Conservation (phyloP, 2,797 vertebrate species). For the Meriones psammophilus region DNA sequence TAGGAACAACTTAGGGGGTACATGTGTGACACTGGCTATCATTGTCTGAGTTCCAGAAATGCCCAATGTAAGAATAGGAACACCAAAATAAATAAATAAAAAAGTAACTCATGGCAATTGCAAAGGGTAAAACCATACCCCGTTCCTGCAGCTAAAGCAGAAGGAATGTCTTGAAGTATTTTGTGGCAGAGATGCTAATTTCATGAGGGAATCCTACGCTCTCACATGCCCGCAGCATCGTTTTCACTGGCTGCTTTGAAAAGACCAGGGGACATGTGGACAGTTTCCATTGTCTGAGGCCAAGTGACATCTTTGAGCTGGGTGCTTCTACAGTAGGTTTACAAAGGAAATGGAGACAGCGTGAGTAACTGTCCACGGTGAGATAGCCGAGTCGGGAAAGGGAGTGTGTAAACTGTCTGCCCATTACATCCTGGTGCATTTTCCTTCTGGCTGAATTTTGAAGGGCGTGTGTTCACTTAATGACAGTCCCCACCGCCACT, state of each 20-base stretch:
- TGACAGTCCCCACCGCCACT: no score
- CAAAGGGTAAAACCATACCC: neutral
- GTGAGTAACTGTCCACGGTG: neutral
- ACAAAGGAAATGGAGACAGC: slow-evolving; percentile 22
- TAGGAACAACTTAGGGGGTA: neutral
- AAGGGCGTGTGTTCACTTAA: neutral
- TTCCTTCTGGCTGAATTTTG: neutral
- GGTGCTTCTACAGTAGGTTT: slow-evolving; percentile 39
- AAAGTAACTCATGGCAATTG: neutral
- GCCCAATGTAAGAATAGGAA: neutral
- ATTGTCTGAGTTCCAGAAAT: neutral
- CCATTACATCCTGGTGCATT: no score
- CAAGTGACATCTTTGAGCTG: neutral
- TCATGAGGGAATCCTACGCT: neutral
- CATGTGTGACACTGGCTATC: neutral
- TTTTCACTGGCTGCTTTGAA: slow-evolving; percentile 28
- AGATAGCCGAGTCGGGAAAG: neutral
- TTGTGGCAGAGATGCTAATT: no score
- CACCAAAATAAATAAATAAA: neutral
- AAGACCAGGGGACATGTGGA: neutral
- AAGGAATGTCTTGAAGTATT: neutral
- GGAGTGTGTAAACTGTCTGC: neutral
- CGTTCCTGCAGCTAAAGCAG: neutral
- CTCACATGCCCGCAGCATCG: neutral
- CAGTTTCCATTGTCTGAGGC: neutral